Evolutionary conservation across 2,113 vertebrate species (phyloP).

Genomic region (Perca fluviatilis): DNA sequence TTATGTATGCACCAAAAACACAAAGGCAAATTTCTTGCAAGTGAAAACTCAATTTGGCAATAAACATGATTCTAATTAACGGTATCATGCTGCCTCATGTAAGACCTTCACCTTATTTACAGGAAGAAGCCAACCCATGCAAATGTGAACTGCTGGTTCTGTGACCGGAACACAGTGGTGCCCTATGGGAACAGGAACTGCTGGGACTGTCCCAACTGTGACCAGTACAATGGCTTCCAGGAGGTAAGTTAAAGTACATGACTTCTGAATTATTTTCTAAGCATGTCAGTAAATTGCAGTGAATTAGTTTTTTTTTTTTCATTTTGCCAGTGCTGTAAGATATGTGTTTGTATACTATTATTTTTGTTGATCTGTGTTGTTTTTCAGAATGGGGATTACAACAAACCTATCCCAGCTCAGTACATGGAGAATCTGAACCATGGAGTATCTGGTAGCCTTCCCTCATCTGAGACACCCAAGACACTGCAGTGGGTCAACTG

Average conservation of each 20-base stretch:
- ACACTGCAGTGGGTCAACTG: conserved; percentile 95
- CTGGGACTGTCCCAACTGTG: conserved; percentile 98
- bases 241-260: conserved; percentile 83
- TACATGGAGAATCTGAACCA: conserved; percentile 97
- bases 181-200: conserved; percentile 98
- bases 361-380: neutral
- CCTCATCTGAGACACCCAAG: conserved; percentile 78
- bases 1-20: too few relatives aligned
- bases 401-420: conserved; percentile 98
- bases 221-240: conserved; percentile 99
- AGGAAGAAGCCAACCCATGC: conserved; percentile 92
- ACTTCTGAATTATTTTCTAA: neutral
- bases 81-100: neutral
- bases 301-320: neutral
- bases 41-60: too few relatives aligned
- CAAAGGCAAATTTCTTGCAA: too few relatives aligned
- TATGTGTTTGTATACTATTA: neutral
- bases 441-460: conserved; percentile 84
- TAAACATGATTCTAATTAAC: neutral
- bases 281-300: neutral
- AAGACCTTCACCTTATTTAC: neutral
- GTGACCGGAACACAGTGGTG: conserved; percentile 92
- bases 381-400: conserved; percentile 96
- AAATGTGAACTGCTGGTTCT: conserved; percentile 98
- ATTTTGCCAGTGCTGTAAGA: neutral